These are phyloP conservation scores for Sarcophaga variegata DNA, from an alignment of 2,888 invertebrate genomes.

Conservation along the genomic window DNA sequence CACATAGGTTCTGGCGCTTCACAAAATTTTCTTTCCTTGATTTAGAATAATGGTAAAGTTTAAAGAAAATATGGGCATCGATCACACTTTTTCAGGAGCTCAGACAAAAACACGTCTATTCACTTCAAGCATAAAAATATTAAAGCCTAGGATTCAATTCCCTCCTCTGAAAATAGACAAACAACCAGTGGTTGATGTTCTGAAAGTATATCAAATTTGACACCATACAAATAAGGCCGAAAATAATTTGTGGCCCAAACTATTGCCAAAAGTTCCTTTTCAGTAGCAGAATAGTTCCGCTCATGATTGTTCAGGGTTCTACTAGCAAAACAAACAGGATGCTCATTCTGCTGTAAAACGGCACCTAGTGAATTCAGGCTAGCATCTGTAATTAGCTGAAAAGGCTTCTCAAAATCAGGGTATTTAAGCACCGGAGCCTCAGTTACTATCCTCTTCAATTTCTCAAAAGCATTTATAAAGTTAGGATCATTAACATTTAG, in stretches of 20 bases:
- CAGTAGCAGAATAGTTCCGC: slow-evolving; percentile 56
- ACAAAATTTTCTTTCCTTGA: too few relatives aligned
- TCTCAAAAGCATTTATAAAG: slow-evolving; percentile 59
- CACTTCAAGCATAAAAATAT: too few relatives aligned
- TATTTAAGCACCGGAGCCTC: slow-evolving; percentile 47
- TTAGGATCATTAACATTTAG: slow-evolving; percentile 47
- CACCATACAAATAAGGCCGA: too few relatives aligned
- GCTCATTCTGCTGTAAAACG: slow-evolving; percentile 53
- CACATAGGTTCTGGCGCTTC: too few relatives aligned
- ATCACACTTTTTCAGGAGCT: too few relatives aligned
- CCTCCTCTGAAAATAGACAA: slow-evolving; percentile 28
- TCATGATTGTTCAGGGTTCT: slow-evolving; percentile 62
- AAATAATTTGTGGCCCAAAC: too few relatives aligned
- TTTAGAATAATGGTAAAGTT: too few relatives aligned
- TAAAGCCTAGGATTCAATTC: slow-evolving; percentile 1
- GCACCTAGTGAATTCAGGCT: slow-evolving; percentile 55
- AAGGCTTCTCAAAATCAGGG: slow-evolving; percentile 44
- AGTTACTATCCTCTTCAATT: slow-evolving; percentile 50
- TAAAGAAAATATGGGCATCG: too few relatives aligned
- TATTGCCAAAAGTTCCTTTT: slow-evolving; percentile 41
- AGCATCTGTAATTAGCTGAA: slow-evolving; percentile 57
- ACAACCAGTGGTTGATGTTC: slow-evolving; percentile 36
- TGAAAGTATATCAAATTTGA: slow-evolving; percentile 14
- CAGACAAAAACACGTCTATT: too few relatives aligned
- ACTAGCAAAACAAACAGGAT: slow-evolving; percentile 56